Evolutionary conservation across 2,113 vertebrate species (phyloP).

Genomic region (Proteles cristata): DNA sequence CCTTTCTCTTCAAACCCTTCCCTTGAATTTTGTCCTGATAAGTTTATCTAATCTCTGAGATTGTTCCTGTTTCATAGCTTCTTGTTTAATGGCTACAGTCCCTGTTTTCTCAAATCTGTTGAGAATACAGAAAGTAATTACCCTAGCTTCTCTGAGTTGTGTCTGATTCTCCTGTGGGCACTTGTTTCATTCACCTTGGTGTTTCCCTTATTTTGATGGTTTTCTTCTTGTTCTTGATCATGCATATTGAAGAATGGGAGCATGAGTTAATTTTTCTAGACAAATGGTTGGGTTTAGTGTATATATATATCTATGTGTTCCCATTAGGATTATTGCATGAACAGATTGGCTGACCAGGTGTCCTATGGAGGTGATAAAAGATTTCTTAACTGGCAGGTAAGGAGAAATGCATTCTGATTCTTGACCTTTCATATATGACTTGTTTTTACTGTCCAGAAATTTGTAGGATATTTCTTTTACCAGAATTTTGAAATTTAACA

Average conservation of each 20-base stretch:
- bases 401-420: background rate
- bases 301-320: background rate
- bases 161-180: background rate
- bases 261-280: background rate
- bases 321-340: background rate
- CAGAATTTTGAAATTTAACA: conserved; percentile 2
- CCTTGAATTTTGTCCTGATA: background rate
- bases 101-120: background rate
- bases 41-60: background rate
- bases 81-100: background rate
- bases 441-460: background rate
- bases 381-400: background rate
- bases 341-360: background rate
- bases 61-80: background rate
- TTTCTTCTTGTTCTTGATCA: background rate
- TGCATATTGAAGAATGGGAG: background rate
- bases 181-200: background rate
- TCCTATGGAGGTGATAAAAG: background rate
- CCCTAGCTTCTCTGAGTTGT: background rate
- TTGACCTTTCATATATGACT: background rate
- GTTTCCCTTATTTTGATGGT: background rate
- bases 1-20: background rate
- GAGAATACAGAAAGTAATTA: background rate
- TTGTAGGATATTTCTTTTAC: background rate
- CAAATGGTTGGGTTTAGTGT: background rate